Conservation (phyloP, 2,797 vertebrate genomes). For the Acipenser transmontanus region DNA sequence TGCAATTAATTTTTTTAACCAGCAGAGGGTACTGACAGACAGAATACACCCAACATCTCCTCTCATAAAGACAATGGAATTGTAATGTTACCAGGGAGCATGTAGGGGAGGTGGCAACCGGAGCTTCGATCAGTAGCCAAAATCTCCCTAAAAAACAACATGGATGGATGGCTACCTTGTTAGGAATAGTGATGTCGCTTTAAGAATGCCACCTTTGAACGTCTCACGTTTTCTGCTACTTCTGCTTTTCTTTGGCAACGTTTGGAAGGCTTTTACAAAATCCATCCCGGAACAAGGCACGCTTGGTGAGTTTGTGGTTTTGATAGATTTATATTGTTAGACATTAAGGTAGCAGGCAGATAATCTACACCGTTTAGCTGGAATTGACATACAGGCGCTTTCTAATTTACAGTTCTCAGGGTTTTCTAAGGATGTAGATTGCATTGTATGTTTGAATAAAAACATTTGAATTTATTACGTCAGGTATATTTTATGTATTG, state of each 20-base stretch:
- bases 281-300: conserved; percentile 52
- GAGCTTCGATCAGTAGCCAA: conserved; percentile 16
- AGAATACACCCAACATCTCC: conserved; percentile 14
- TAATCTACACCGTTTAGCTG: too few species aligned
- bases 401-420: too few species aligned
- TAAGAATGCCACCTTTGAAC: conserved; percentile 47
- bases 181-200: conserved; percentile 50
- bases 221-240: conserved; percentile 47
- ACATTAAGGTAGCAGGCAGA: not conserved
- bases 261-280: conserved; percentile 46
- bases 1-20: not conserved
- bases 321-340: not conserved
- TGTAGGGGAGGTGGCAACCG: conserved; percentile 25
- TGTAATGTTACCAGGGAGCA: conserved; percentile 16
- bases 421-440: too few species aligned
- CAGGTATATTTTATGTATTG: too few species aligned
- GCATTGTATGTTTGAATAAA: too few species aligned
- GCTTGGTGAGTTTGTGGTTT: conserved; percentile 51
- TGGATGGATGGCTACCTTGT: conserved; percentile 36
- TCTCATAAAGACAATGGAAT: conserved; percentile 31
- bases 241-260: conserved; percentile 38
- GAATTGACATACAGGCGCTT: too few species aligned
- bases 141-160: conserved; percentile 27
- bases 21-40: conserved; percentile 23
- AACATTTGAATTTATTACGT: too few species aligned